Evolutionary conservation across 2,113 vertebrate species (phyloP).

Genomic region (Hippopotamus amphibius): DNA sequence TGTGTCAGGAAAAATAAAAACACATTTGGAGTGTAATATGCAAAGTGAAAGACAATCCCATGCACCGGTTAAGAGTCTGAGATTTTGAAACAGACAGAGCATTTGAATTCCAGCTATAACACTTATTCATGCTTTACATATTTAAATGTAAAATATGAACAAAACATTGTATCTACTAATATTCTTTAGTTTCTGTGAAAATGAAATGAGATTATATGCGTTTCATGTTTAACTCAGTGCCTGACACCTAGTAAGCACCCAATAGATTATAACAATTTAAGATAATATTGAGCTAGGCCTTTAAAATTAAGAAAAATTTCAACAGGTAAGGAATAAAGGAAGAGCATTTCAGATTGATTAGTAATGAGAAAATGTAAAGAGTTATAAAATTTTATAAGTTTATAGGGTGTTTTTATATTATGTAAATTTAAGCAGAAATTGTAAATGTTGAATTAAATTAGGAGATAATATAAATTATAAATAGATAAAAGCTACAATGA

Average conservation of each 20-base stretch:
- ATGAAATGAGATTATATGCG: background rate
- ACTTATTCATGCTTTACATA: background rate
- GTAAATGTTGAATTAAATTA: background rate
- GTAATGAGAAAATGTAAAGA: background rate
- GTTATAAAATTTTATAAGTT: background rate
- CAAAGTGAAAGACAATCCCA: background rate
- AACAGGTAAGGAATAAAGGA: background rate
- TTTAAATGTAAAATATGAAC: background rate
- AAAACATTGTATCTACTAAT: background rate
- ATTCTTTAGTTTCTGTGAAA: background rate
- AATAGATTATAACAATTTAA: background rate
- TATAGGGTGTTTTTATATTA: background rate
- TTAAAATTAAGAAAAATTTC: background rate
- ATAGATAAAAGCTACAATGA: background rate
- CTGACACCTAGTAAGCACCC: background rate
- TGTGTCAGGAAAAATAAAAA: slow-evolving; percentile 62
- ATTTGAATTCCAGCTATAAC: background rate
- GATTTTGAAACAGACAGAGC: background rate
- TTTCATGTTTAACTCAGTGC: background rate
- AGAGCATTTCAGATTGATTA: background rate
- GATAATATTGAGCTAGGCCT: background rate
- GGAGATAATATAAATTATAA: background rate
- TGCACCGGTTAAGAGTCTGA: background rate
- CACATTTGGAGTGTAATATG: background rate
- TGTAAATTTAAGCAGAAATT: background rate